A percentile compares a stretch with the other conserved stretches of the same genome.
phyloP scores from a whole-genome alignment of 2,797 vertebrate genomes.

The Tachyglossus aculeatus region DNA sequence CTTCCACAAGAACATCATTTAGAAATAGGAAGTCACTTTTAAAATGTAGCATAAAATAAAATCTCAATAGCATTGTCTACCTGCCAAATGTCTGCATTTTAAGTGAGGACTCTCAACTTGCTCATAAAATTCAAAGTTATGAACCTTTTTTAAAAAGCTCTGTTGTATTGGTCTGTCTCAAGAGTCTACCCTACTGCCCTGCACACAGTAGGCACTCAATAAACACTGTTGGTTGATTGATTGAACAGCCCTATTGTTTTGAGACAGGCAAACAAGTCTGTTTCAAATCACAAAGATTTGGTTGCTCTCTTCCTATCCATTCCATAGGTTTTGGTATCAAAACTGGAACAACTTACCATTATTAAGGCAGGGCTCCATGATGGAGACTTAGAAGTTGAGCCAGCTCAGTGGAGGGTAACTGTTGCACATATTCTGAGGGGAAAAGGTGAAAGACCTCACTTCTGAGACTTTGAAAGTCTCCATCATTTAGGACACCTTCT shows the following conservation, averaged over 20 bases:
- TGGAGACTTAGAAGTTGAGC: slow-evolving; percentile 3
- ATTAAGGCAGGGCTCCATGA: neutral
- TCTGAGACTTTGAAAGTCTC: too few relatives aligned
- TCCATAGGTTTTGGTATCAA: neutral
- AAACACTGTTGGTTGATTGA: too few relatives aligned
- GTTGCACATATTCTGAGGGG: too few relatives aligned
- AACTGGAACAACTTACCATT: too few relatives aligned
- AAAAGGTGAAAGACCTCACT: too few relatives aligned
- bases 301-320: neutral
- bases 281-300: slow-evolving; percentile 5
- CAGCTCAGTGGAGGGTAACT: too few relatives aligned
- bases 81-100: neutral
- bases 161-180: too few relatives aligned
- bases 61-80: neutral
- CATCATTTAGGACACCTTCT: too few relatives aligned
- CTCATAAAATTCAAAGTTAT: neutral
- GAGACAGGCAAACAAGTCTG: neutral
- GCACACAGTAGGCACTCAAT: too few relatives aligned
- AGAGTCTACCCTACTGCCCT: too few relatives aligned
- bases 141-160: slow-evolving; percentile 4
- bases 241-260: neutral
- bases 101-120: neutral
- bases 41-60: neutral
- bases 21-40: neutral
- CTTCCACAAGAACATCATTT: neutral